Evolutionary conservation across 2,888 invertebrate species (phyloP).

Genomic region (Macropis europaea): DNA sequence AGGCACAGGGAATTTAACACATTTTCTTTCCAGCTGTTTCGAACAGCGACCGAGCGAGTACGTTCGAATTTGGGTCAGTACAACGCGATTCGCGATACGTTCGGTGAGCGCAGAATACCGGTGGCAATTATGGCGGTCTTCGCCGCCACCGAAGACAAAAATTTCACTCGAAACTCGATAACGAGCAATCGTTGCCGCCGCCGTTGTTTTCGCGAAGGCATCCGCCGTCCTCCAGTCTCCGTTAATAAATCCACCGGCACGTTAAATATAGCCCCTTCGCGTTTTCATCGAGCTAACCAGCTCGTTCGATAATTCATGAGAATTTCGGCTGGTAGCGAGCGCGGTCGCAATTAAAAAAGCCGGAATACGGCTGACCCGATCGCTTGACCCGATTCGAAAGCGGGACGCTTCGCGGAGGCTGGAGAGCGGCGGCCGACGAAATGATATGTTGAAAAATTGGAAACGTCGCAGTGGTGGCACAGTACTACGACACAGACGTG

Average conservation of each 20-base stretch:
- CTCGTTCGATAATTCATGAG: too few relatives aligned
- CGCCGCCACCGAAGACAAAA: not conserved
- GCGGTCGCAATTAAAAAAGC: too few relatives aligned
- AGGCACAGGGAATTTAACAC: constrained; percentile 34
- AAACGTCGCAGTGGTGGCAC: constrained; percentile 87
- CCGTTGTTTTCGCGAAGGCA: constrained; percentile 47
- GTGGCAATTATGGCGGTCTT: constrained; percentile 23
- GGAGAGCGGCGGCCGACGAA: constrained; percentile 13
- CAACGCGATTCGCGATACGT: constrained; percentile 2
- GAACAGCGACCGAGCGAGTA: constrained; percentile 1
- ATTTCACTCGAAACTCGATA: constrained; percentile 8
- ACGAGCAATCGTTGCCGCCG: constrained; percentile 59
- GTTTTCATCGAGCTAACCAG: too few relatives aligned
- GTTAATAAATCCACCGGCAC: not conserved
- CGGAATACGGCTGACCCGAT: too few relatives aligned
- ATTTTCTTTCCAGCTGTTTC: constrained; percentile 45
- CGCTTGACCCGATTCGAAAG: too few relatives aligned
- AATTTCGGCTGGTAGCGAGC: too few relatives aligned
- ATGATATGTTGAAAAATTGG: too few relatives aligned
- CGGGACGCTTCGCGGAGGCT: constrained; percentile 1
- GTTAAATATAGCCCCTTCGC: not conserved
- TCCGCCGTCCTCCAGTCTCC: constrained; percentile 33
- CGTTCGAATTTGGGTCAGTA: constrained; percentile 31
- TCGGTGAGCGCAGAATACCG: constrained; percentile 14
- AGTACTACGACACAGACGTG: constrained; percentile 91